These are phyloP conservation scores for Willisornis vidua DNA, from an alignment of 2,113 vertebrate genomes.

Conservation along the genomic window DNA sequence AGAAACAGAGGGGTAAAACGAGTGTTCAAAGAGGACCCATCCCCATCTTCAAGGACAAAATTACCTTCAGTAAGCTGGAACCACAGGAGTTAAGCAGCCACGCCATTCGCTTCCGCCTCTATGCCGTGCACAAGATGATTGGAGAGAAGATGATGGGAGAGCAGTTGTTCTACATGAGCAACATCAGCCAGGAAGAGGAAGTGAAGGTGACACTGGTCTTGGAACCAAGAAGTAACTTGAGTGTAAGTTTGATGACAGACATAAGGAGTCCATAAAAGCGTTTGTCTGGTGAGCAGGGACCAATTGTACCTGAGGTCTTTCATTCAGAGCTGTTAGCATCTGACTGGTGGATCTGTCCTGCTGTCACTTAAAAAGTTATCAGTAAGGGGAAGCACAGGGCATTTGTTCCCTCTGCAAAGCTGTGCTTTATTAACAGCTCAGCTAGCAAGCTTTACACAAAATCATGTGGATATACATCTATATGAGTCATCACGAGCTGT, in stretches of 20 bases:
- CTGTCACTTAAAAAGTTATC: background rate
- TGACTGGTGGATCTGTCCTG: background rate
- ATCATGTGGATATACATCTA: background rate
- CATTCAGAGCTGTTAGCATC: background rate
- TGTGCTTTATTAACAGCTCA: background rate
- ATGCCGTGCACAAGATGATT: conserved; percentile 85
- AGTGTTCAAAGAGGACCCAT: conserved; percentile 83
- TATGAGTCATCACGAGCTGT: background rate
- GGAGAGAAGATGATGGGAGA: conserved; percentile 96
- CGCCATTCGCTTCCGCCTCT: conserved; percentile 90
- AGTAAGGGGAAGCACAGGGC: background rate
- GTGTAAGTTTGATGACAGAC: conserved; percentile 76
- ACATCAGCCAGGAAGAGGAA: conserved; percentile 73
- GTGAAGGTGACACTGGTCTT: conserved; percentile 82
- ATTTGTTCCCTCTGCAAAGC: background rate
- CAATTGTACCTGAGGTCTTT: background rate
- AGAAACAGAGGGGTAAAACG: conserved; percentile 90
- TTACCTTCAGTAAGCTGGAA: conserved; percentile 86
- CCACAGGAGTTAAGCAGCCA: conserved; percentile 77
- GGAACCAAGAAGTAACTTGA: conserved; percentile 90
- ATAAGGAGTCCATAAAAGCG: background rate
- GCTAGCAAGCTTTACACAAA: background rate
- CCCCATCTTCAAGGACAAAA: conserved; percentile 87
- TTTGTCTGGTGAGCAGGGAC: background rate
- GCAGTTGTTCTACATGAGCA: conserved; percentile 82